phyloP scores from a whole-genome alignment of 2,888 invertebrate species.

The Lamellibrachia satsuma region DNA sequence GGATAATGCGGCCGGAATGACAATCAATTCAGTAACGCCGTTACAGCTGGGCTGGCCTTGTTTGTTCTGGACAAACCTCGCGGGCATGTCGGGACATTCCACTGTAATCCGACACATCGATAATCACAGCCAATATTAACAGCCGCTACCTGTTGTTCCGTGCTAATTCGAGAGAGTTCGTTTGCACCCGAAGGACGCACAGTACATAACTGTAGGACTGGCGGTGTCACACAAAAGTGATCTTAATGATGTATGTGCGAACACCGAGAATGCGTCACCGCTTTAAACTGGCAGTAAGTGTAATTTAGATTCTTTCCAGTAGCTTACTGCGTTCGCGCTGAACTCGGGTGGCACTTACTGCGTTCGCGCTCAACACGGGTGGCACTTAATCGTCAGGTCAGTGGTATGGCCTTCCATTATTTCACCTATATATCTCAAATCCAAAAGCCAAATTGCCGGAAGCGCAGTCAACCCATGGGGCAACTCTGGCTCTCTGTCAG shows the following conservation, averaged over 20 bases:
- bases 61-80: neutral
- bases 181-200: neutral
- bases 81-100: constrained; percentile 17
- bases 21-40: neutral
- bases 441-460: neutral
- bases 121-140: neutral
- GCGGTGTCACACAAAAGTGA: neutral
- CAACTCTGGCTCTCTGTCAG: neutral
- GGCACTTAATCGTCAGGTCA: neutral
- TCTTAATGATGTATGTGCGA: neutral
- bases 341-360: neutral
- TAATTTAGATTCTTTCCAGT: neutral
- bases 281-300: neutral
- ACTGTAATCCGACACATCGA: neutral
- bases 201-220: neutral
- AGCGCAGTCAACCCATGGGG: neutral
- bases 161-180: neutral
- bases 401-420: neutral
- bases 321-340: neutral
- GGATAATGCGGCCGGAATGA: neutral
- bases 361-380: neutral
- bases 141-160: neutral
- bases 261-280: neutral
- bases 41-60: neutral
- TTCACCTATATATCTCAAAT: neutral